These are phyloP conservation scores for Paramuricea clavata DNA, from an alignment of 92 coral and sea anemone genomes.

Conservation along the genomic window DNA sequence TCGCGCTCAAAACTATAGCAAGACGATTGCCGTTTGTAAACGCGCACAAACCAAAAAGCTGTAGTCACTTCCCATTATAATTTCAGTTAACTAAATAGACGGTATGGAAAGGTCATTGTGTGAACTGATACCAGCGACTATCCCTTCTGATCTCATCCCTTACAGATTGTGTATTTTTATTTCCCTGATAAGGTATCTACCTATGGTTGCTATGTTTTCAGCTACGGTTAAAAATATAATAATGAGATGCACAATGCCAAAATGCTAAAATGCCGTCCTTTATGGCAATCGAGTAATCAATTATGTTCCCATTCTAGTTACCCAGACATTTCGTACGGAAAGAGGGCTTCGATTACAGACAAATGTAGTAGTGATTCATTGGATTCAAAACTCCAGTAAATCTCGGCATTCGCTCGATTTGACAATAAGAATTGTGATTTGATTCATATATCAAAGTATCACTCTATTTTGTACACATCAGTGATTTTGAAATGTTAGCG, in stretches of 20 bases:
- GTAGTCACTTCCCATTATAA: not conserved
- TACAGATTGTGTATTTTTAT: too few relatives aligned
- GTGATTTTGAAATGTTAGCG: not conserved
- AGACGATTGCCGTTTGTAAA: too few relatives aligned
- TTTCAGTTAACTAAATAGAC: not conserved
- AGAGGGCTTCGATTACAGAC: not conserved
- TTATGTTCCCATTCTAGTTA: not conserved
- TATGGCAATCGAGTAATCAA: not conserved
- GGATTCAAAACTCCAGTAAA: not conserved
- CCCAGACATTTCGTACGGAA: not conserved
- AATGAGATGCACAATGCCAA: constrained; percentile 3
- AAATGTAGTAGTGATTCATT: not conserved
- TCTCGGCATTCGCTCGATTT: not conserved
- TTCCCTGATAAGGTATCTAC: too few relatives aligned
- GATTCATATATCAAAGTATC: not conserved
- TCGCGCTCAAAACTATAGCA: not conserved
- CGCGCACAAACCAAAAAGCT: not conserved
- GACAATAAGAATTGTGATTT: not conserved
- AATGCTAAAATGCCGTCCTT: not conserved
- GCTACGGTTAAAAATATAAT: not conserved
- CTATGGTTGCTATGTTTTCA: not conserved
- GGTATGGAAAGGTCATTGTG: too few relatives aligned
- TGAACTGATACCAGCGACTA: too few relatives aligned
- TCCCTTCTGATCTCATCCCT: too few relatives aligned
- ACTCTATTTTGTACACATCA: not conserved